Base-by-base conservation (phyloP, 2,888 invertebrate genomes). In the Aspidiotus destructor region DNA sequence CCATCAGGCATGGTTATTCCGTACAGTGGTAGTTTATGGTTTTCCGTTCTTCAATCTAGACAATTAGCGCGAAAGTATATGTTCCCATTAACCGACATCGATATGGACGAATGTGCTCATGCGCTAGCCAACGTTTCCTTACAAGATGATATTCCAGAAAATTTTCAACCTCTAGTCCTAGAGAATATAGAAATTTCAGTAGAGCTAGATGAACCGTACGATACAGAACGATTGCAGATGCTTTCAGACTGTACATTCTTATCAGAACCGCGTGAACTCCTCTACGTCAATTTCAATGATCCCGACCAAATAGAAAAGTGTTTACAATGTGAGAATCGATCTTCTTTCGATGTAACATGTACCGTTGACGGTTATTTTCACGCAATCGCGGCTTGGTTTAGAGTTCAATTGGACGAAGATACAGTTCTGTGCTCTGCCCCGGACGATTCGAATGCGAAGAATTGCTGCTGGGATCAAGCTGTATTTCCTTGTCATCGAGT, bases 391-490 rank as follows among this genome's bases (percentile, higher is more conserved):
- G 82, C 87, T 52, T 89, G 87, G 86, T 90, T 90, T 75, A 84
- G 86, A 74, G 78, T 90, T 70, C 78, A 86, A 75, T 78, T 91
- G 61, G 83, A 85, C 73, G 83, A 85, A 9, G 79, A 81, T 53
- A 80, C 83, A 44, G 79, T 77, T 0, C 78, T 89, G 53, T 83
- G 84, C 60, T 73, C 74, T 41, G 72, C 73, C 3, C 73, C 74
- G 5, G 69, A 71, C 11, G 60, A 69, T 41, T 16, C 60, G 16
- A 70, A 72, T 28, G 62, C 70, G 13, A 70, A 71, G 40, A 62
- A 70, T n/a, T 72, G 72, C 58, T 88, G 88, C 73, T 91, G 90
- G 90, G 88, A 90, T 75, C 87, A 88, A 75, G 88, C 87, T 8
- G 79, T 90, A 53, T 87, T 86, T 75, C 85, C 83, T 76, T 77